Base-by-base conservation (phyloP, 2,113 vertebrate genomes). In the Pseudopodoces humilis region DNA sequence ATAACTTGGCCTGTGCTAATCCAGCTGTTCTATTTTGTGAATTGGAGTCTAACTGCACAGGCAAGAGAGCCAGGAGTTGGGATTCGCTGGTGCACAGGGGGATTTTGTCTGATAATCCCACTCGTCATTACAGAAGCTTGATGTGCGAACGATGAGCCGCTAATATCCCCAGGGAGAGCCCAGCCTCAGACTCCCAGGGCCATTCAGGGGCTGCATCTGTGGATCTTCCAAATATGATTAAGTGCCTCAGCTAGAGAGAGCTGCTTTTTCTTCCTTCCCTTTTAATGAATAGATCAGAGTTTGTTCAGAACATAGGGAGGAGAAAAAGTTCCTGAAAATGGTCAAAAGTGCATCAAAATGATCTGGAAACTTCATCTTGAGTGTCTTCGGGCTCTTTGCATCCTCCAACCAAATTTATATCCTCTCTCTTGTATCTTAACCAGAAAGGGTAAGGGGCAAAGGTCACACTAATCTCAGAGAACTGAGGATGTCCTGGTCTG, bases 21-120 rank as follows among this genome's bases (percentile, higher is more conserved):
- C 62, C 95, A 96, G 93, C 90, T 85, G 89, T 21, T 92, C 59
- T 17, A 67, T 77, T 95, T 85, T 55, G 62, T 83, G 86, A 95
- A 46, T 9, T 60, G 47, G 67, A 91, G 65, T 44, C 47, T 64
- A 9, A 74, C 22, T 1, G 52, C 83, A 60, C 0, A 86, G 83
- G 55, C 68, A 50, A 49, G 88, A 83, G 80, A 83, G 68, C 33
- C 21, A 8, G 15, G 44, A 44, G 24, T 71, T 63, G 23, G 67
- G 50, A 67, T 35, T 27, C 44, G 2, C 47, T 1, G 2, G 35
- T 8, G 79, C 90, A 53, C 77, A 9, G 20, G 41, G 59, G 91
- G 81, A 84, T 96, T 92, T 89, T 56, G 86, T 60, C 74, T 46
- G 75, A 70, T 84, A 88, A 92, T 91, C 86, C 86, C 70, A 53